Conservation (phyloP, 2,113 vertebrate species). For the Pterocles orientalis region DNA sequence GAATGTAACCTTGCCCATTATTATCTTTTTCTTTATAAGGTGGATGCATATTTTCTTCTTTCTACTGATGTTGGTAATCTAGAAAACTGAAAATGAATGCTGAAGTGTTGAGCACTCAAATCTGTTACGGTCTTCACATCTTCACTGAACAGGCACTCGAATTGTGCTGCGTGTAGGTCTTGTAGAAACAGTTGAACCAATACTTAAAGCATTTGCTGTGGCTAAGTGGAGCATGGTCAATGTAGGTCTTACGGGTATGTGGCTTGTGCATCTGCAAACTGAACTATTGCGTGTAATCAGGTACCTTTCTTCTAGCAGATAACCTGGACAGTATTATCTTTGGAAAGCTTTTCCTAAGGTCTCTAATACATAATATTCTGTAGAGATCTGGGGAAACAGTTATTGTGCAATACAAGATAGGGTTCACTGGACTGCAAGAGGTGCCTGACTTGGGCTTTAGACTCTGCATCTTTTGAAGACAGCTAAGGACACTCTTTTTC, state of each 20-base stretch:
- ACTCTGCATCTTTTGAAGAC: background rate
- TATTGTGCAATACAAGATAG: background rate
- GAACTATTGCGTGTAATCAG: background rate
- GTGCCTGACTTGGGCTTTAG: background rate
- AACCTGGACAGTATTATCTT: background rate
- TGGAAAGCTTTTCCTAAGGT: background rate
- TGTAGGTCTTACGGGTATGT: background rate
- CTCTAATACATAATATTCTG: background rate
- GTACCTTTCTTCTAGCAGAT: background rate
- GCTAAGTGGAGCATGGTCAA: background rate
- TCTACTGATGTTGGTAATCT: background rate
- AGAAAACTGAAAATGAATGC: background rate
- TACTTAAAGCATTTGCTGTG: background rate
- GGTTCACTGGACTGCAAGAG: background rate
- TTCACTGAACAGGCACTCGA: background rate
- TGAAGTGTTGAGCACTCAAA: background rate
- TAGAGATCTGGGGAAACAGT: background rate
- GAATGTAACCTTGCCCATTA: background rate
- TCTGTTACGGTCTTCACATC: background rate
- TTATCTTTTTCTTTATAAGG: background rate
- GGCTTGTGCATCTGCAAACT: background rate
- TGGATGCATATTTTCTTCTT: background rate
- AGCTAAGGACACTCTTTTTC: background rate
- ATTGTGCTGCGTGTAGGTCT: background rate
- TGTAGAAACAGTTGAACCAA: background rate